phyloP scores from a whole-genome alignment of 2,888 invertebrate species.

The Noctua janthe region DNA sequence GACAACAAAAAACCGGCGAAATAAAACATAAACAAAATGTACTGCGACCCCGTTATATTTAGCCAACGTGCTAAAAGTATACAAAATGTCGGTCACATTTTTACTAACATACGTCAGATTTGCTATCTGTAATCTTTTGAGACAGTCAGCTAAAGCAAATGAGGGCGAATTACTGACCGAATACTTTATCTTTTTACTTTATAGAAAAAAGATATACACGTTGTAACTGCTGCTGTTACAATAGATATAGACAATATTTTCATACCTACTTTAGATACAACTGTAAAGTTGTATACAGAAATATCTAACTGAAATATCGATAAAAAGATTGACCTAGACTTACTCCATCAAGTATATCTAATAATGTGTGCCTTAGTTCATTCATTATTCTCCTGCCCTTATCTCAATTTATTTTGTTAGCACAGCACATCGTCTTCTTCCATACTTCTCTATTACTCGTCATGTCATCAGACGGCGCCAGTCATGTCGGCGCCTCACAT shows the following conservation, averaged over 20 bases:
- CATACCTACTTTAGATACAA: neutral
- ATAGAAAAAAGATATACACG: neutral
- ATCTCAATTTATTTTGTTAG: too few species aligned
- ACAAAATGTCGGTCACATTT: slow-evolving; percentile 41
- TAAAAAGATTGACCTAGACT: neutral
- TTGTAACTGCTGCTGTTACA: neutral
- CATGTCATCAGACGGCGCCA: too few species aligned
- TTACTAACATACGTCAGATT: slow-evolving; percentile 7
- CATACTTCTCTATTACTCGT: too few species aligned
- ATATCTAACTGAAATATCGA: neutral
- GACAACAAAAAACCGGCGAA: slow-evolving; percentile 1
- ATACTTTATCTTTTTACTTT: neutral
- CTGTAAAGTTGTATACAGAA: too few species aligned
- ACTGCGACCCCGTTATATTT: slow-evolving; percentile 27
- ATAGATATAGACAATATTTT: neutral
- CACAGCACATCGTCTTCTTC: too few species aligned
- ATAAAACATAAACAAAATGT: slow-evolving; percentile 27
- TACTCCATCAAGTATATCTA: neutral
- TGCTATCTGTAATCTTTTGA: slow-evolving; percentile 21
- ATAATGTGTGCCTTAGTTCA: neutral
- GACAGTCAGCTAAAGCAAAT: slow-evolving; percentile 34
- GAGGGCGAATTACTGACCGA: slow-evolving; percentile 22
- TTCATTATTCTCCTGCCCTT: too few species aligned
- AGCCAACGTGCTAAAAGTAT: slow-evolving; percentile 7
- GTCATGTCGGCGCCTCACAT: too few species aligned